Evolutionary conservation across 2,888 invertebrate species (phyloP), one percentile per base, ranked within the genome.

Genomic region (Rhodophaea formosa): DNA sequence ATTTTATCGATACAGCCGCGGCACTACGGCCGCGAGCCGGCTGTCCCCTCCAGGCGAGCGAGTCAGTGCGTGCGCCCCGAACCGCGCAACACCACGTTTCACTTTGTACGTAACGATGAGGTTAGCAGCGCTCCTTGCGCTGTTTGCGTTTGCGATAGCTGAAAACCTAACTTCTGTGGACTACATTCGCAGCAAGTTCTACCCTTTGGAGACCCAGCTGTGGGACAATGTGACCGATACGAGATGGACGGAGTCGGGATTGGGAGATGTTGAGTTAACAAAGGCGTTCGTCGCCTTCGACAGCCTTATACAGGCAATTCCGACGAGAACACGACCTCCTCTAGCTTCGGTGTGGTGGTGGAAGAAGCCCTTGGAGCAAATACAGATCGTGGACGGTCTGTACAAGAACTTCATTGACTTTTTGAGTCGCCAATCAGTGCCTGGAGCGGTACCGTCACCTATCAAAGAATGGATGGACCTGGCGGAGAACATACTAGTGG

Each of bases 371-470:
- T 89, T 93, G 59, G 88, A 92, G 35, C 94, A 95, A 74, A 76
- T 95, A 68, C 85, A 92, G 49, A 83, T 92, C 15, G 88, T 96
- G 32, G 93, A 94, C 62, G 93, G 93, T 0, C 79, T 95, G 56
- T 96, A 96, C 77, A 93, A 92, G 62, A 93, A 92, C 49, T 96
- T 95, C 76, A 83, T 94, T 58, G 88, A 93, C 66, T 94, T 94
- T 77, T 92, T 94, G 61, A 68, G 66, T 45, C 82, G 88, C 49
- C 91, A 91, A 67, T 75, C 86, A 7, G 62, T 65, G 42, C 86
- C 88, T 16, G 84, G 86, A 49, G 76, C 77, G 35, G 84, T 74
- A 68, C 91, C 83, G 60, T 91, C 86, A 59, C 80, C 88, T 44
- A 72, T 83, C 47, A 68, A 75, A 59, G 77, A 80, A 68, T 79